Conservation (phyloP, 2,888 invertebrate genomes). For the Mongoloraphidia duomilia region DNA sequence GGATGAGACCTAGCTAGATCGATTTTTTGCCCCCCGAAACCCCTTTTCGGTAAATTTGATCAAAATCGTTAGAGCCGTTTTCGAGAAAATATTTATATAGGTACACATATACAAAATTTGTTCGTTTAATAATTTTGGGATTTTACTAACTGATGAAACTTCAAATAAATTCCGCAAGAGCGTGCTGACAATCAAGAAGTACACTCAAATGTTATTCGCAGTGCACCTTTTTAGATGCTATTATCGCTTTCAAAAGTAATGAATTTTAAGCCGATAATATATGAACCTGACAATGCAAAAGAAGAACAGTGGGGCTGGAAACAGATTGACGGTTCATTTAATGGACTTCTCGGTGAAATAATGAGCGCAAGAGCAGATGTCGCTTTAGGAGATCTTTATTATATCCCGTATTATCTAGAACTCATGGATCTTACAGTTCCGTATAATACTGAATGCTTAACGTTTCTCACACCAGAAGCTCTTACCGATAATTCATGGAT, state of each 20-base stretch:
- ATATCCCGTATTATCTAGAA: conserved; percentile 50
- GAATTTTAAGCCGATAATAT: conserved; percentile 55
- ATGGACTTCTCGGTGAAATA: conserved; percentile 63
- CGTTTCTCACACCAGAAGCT: conserved; percentile 71
- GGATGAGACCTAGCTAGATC: too few relatives aligned
- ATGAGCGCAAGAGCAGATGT: conserved; percentile 51
- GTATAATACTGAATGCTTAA: conserved; percentile 70
- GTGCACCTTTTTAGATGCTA: conserved; percentile 39
- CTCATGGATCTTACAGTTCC: conserved; percentile 61
- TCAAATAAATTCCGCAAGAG: too few relatives aligned
- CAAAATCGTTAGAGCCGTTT: too few relatives aligned
- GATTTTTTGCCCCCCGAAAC: too few relatives aligned
- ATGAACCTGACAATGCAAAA: conserved; percentile 45
- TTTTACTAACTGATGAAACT: too few relatives aligned
- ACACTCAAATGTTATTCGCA: background rate
- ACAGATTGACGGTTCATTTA: conserved; percentile 46
- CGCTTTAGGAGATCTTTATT: conserved; percentile 63
- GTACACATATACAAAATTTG: too few relatives aligned
- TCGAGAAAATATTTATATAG: too few relatives aligned
- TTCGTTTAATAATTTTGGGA: too few relatives aligned
- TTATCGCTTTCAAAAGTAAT: conserved; percentile 49
- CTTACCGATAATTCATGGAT: conserved; percentile 72
- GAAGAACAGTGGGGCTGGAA: conserved; percentile 53
- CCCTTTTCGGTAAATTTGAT: too few relatives aligned
- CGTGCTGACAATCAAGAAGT: conserved; percentile 1